A percentile compares a stretch with the other conserved stretches of the same genome.
Conservation (phyloP, 1,140 invertebrate species). For the Cheumatopsyche charites region DNA sequence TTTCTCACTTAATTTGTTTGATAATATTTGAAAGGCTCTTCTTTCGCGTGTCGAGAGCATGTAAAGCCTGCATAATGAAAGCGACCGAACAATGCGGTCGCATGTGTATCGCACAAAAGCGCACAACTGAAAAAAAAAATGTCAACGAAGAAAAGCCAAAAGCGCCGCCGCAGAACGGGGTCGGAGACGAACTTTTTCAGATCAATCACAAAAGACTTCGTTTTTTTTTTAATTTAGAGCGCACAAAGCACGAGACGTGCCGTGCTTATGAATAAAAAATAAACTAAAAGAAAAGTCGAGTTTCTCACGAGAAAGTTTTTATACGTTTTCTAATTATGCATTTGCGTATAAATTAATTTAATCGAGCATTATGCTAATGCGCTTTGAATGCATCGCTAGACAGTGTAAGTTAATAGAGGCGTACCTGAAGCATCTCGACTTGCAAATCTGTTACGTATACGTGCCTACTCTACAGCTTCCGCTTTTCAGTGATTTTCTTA, state of each 20-base stretch:
- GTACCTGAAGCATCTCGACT: no score
- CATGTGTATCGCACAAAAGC: constrained; percentile 13
- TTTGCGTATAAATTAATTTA: no score
- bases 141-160: constrained; percentile 1
- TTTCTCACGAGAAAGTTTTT: no score
- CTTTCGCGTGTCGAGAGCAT: constrained; percentile 3
- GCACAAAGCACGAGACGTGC: no score
- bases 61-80: constrained; percentile 6
- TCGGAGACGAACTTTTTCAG: neutral
- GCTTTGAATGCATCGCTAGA: no score
- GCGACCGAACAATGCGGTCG: constrained; percentile 15
- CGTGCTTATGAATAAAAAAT: neutral
- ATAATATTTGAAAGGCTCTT: neutral
- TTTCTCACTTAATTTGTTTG: no score
- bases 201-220: constrained; percentile 18
- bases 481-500: no score
- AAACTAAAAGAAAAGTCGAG: neutral
- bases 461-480: no score
- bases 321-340: no score
- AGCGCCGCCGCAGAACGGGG: neutral
- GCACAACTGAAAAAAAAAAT: constrained; percentile 3
- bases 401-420: no score
- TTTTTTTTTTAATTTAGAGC: constrained; percentile 16
- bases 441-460: no score
- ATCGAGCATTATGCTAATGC: no score